Evolutionary conservation across 2,888 invertebrate species (phyloP).

Genomic region (Ophion ventricosus): DNA sequence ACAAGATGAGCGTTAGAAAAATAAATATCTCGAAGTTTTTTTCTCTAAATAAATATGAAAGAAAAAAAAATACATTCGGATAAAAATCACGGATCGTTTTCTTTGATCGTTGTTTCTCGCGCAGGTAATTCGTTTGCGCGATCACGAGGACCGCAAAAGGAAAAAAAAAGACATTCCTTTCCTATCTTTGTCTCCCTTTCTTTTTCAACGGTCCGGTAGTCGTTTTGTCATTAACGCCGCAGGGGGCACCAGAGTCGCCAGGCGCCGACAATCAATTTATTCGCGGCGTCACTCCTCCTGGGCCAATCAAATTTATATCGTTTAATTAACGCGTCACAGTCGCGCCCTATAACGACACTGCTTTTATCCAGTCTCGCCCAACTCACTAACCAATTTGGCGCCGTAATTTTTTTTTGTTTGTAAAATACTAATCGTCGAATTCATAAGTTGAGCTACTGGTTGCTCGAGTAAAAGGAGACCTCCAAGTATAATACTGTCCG

Average conservation of each 20-base stretch:
- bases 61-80: no score
- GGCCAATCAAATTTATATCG: constrained; percentile 46
- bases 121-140: no score
- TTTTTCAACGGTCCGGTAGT: constrained; percentile 39
- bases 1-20: no score
- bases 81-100: no score
- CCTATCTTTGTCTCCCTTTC: constrained; percentile 1
- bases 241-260: constrained; percentile 38
- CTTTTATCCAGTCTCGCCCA: constrained; percentile 12
- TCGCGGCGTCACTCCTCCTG: neutral
- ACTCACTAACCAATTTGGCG: constrained; percentile 46
- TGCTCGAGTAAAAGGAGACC: neutral
- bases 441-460: constrained; percentile 24
- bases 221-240: constrained; percentile 55
- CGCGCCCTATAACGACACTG: constrained; percentile 41
- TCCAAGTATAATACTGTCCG: neutral
- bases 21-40: no score
- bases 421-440: neutral
- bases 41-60: no score
- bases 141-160: neutral
- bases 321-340: constrained; percentile 56
- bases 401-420: constrained; percentile 13
- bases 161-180: neutral
- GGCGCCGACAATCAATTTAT: constrained; percentile 49
- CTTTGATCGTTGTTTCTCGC: no score